phyloP scores from a whole-genome alignment of 2,113 vertebrate genomes.

The Probosciger aterrimus region DNA sequence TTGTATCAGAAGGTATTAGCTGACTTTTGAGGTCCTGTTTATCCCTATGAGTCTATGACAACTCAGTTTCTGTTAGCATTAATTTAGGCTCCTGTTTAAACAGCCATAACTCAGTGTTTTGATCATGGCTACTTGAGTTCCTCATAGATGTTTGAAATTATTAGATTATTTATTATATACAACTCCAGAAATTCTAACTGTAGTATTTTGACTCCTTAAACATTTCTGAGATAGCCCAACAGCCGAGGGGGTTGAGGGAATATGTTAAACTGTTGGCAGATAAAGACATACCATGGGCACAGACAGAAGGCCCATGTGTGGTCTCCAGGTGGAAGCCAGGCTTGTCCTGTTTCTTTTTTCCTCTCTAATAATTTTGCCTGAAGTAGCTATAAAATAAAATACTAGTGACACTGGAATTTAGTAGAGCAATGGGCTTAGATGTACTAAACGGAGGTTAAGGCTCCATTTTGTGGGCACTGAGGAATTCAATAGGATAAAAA shows the following conservation, averaged over 20 bases:
- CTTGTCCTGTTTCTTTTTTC: background rate
- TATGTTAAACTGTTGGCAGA: background rate
- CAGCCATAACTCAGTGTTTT: background rate
- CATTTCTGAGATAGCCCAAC: background rate
- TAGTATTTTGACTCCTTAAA: background rate
- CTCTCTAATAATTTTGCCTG: background rate
- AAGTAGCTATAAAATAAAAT: background rate
- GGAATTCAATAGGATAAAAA: background rate
- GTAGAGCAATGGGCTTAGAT: background rate
- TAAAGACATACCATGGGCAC: background rate
- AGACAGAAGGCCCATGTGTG: background rate
- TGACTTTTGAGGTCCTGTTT: background rate
- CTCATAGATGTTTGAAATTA: conserved; percentile 22
- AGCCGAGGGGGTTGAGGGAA: background rate
- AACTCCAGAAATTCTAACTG: background rate
- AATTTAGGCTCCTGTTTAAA: background rate
- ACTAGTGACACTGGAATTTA: background rate
- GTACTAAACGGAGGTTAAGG: background rate
- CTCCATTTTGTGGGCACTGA: background rate
- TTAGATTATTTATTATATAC: background rate
- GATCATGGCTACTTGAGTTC: background rate
- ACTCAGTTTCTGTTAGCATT: background rate
- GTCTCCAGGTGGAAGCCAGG: background rate
- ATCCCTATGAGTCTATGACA: background rate
- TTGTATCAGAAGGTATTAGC: background rate